Evolutionary conservation across 37 sponge, comb jelly and placozoan species (phyloP), one percentile per base, ranked within the genome.

Genomic region (Corticium candelabrum): DNA sequence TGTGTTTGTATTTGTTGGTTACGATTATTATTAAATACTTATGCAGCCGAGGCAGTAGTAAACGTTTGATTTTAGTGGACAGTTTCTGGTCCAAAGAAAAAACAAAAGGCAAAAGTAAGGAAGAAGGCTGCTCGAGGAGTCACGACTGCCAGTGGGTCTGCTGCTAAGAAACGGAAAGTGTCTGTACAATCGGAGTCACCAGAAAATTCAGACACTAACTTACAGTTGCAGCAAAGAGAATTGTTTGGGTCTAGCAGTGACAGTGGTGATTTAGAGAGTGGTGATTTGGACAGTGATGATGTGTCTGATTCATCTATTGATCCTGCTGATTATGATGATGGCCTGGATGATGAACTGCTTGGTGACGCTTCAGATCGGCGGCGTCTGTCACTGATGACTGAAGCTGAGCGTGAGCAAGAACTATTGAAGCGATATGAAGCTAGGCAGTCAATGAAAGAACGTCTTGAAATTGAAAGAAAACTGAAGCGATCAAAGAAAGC

Each of bases 351-450:
- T 15, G 80, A 93, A 30, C 68, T 94, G 82, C 39, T 87, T 1
- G 94, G 95, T 38, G 99, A 94, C 69, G 86, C 87, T 29, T 89
- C 90, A 34, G 99, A 97, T 56, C 41, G 90, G 76, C 80, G 41
- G 38, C 84, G 84, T 35, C 68, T 96, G 38, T 78, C 77, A 35
- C 72, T 75, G 31, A 93, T 97, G 94, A 97, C 89, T 32, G 99
- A 97, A 69, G 88, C 85, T 30, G 99, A 97, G 83, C 81, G 99
- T 41, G 99, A 97, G 74, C 81, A 79, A 41, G 99, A 94, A 78
- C 77, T 97, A 74, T 93, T 84, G 40, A 86, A 85, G n/a, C 85
- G 96, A 80, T 83, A 69, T 41, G 82, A 78, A 69, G 3, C 81
- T 7, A 72, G 96, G 27, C 87, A 96, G 62, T 84, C 84, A 0